A percentile compares a stretch with the other conserved stretches of the same genome.
Evolutionary conservation across 2,888 invertebrate species (phyloP).

Genomic region (Oscheius myriophilus): DNA sequence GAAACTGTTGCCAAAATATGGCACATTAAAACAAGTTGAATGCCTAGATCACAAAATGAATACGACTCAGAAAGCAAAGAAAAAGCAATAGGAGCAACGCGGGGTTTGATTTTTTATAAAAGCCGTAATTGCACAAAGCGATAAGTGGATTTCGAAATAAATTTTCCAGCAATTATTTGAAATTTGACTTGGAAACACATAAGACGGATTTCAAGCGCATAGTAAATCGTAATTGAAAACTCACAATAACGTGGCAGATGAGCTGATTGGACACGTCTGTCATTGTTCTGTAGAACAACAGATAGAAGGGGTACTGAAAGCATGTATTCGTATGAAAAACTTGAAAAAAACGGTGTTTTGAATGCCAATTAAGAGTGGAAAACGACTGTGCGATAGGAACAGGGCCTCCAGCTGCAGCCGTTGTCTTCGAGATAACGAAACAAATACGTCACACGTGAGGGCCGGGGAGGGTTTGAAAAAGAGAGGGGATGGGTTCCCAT

Average conservation of each 20-base stretch:
- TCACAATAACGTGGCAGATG: slow-evolving; percentile 27
- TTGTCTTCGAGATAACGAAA: slow-evolving; percentile 5
- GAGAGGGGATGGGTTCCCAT: not conserved
- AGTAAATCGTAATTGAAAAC: no score
- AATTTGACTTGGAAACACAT: not conserved
- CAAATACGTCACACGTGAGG: not conserved
- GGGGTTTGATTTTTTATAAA: no score
- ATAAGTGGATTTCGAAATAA: no score
- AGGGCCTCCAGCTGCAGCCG: not conserved
- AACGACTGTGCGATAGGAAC: not conserved
- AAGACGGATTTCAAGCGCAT: not conserved
- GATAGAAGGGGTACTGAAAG: slow-evolving; percentile 16
- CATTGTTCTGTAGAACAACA: slow-evolving; percentile 29
- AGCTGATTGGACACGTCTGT: slow-evolving; percentile 18
- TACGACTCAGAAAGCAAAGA: no score
- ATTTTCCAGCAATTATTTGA: no score
- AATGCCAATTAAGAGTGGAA: not conserved
- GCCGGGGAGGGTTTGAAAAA: not conserved
- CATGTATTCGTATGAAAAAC: not conserved
- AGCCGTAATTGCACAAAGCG: no score
- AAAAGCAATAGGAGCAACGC: no score
- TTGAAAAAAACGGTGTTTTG: not conserved
- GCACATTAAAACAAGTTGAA: no score
- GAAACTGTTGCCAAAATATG: no score
- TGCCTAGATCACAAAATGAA: no score